Percentiles rank a stretch among this genome's conserved stretches.
Evolutionary conservation across 2,113 vertebrate genomes (phyloP).

Genomic region (Saimiri boliviensis): DNA sequence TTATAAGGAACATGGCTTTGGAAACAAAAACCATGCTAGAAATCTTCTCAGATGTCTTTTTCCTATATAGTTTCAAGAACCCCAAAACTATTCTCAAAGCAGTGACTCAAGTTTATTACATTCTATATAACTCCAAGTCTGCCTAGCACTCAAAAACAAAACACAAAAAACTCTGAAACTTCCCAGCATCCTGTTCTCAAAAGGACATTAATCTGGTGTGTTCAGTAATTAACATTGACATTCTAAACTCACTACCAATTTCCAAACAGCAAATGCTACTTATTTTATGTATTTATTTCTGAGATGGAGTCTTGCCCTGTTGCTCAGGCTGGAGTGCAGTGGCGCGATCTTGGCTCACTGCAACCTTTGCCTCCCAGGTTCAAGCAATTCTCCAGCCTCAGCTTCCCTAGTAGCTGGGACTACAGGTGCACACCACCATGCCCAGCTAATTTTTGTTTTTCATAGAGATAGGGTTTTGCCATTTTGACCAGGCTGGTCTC

Average conservation of each 20-base stretch:
- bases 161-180: neutral
- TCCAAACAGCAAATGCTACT: neutral
- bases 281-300: neutral
- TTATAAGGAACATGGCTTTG: neutral
- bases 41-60: neutral
- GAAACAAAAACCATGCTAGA: slow-evolving; percentile 8
- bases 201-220: neutral
- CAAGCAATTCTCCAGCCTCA: no score
- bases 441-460: no score
- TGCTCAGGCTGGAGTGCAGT: no score
- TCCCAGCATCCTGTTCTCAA: slow-evolving; percentile 18
- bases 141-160: neutral
- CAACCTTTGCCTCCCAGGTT: no score
- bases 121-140: neutral
- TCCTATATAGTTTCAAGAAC: neutral
- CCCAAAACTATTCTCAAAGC: neutral
- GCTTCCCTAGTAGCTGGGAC: no score
- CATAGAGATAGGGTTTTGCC: no score
- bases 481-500: no score
- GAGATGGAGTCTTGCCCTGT: no score
- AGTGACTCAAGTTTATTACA: neutral
- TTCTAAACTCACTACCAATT: neutral
- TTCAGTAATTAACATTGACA: neutral
- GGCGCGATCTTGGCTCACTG: no score
- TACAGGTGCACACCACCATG: no score